phyloP scores from a whole-genome alignment of 2,113 vertebrate genomes.

The Gallinago media region DNA sequence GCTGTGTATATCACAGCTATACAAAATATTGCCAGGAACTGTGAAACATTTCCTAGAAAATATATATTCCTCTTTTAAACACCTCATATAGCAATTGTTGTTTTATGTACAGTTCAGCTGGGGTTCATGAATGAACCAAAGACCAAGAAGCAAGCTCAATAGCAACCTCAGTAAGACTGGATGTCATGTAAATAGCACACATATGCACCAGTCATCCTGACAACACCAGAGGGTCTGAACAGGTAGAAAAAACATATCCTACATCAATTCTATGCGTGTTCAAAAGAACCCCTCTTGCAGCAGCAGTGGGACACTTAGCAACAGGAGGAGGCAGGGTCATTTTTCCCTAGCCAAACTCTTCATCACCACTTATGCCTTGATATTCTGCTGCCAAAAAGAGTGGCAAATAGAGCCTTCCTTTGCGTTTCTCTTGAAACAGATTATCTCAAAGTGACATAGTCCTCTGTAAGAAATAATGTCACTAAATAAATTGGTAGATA shows the following conservation, averaged over 20 bases:
- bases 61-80: neutral
- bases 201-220: neutral
- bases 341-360: neutral
- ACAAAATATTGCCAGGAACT: neutral
- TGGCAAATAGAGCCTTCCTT: neutral
- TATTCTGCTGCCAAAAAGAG: neutral
- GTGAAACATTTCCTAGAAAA: neutral
- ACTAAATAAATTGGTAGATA: neutral
- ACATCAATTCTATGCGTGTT: neutral
- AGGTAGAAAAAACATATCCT: neutral
- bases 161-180: neutral
- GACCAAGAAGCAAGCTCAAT: neutral
- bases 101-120: neutral
- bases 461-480: neutral
- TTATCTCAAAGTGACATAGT: neutral
- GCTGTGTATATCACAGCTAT: neutral
- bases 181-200: neutral
- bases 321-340: accelerated
- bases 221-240: neutral
- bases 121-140: neutral
- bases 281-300: neutral
- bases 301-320: neutral
- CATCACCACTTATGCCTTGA: neutral
- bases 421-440: neutral
- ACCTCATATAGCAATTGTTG: accelerated